Conservation (phyloP, 2,797 vertebrate genomes). For the Furcifer pardalis region DNA sequence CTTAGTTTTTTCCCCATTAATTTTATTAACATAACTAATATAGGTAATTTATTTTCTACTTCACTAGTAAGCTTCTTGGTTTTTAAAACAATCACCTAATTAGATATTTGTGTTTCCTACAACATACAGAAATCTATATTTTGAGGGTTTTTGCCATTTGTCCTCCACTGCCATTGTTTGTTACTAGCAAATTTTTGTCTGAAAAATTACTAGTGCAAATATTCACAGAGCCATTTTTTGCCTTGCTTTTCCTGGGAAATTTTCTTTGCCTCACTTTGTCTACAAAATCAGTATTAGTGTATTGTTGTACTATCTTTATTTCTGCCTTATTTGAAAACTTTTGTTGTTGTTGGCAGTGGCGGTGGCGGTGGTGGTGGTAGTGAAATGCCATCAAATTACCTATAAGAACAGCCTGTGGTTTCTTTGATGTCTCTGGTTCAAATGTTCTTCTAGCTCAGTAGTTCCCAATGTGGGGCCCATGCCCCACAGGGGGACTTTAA, state of each 20-base stretch:
- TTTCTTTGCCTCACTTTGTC: neutral
- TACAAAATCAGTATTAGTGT: neutral
- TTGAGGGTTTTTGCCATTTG: neutral
- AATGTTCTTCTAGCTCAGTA: neutral
- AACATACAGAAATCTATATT: neutral
- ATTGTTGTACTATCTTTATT: neutral
- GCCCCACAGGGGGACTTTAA: too few relatives aligned
- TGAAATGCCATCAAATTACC: too few relatives aligned
- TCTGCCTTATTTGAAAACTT: neutral
- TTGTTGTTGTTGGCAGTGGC: too few relatives aligned
- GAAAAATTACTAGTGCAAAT: neutral
- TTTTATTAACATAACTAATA: neutral
- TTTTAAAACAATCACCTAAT: neutral
- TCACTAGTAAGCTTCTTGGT: neutral
- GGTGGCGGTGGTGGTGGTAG: too few relatives aligned
- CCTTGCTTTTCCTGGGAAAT: neutral
- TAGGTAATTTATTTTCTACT: neutral
- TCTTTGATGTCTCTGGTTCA: neutral
- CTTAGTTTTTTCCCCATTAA: too few relatives aligned
- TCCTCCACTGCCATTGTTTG: neutral
- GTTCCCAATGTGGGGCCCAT: accelerated
- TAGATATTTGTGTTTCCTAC: neutral
- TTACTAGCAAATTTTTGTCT: neutral
- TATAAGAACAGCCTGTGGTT: neutral
- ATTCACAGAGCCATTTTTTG: neutral